These are phyloP conservation scores for Barypeithes pellucidus DNA, from an alignment of 2,888 invertebrate species.

Conservation along the genomic window DNA sequence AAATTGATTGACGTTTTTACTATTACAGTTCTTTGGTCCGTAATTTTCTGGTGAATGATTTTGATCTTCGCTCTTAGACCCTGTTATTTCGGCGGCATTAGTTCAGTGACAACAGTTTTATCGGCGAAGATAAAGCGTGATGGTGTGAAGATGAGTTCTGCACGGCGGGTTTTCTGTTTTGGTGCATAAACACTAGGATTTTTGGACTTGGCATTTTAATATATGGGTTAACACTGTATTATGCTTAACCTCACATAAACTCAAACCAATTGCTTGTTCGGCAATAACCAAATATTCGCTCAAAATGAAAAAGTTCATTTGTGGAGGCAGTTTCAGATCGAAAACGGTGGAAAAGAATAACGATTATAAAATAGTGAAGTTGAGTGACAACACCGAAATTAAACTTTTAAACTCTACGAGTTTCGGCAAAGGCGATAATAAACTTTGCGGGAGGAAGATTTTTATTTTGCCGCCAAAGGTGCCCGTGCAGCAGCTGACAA, in stretches of 20 bases:
- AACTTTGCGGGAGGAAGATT: conserved; percentile 56
- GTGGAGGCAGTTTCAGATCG: conserved; percentile 68
- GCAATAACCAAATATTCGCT: not conserved
- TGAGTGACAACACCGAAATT: conserved; percentile 63
- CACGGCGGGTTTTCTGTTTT: not conserved
- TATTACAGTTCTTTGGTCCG: conserved; percentile 15
- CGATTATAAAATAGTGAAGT: conserved; percentile 64
- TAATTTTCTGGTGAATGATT: conserved; percentile 36
- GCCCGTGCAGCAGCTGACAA: conserved; percentile 53
- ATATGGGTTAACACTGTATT: no score
- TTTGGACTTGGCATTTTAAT: no score
- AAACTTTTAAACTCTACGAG: conserved; percentile 64
- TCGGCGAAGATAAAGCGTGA: not conserved
- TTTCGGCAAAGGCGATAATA: conserved; percentile 58
- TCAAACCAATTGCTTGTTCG: no score
- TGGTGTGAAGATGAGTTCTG: not conserved
- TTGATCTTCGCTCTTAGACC: conserved; percentile 19
- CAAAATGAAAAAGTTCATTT: conserved; percentile 62
- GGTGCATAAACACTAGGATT: not conserved
- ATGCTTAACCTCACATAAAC: no score
- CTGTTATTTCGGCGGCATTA: conserved; percentile 27
- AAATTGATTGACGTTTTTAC: conserved; percentile 33
- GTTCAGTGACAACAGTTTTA: conserved; percentile 5
- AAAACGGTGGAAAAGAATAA: conserved; percentile 65
- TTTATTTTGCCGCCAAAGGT: conserved; percentile 64